Evolutionary conservation across 2,888 invertebrate species (phyloP), one percentile per base, ranked within the genome.

Genomic region (Nephrocerus scutellatus): DNA sequence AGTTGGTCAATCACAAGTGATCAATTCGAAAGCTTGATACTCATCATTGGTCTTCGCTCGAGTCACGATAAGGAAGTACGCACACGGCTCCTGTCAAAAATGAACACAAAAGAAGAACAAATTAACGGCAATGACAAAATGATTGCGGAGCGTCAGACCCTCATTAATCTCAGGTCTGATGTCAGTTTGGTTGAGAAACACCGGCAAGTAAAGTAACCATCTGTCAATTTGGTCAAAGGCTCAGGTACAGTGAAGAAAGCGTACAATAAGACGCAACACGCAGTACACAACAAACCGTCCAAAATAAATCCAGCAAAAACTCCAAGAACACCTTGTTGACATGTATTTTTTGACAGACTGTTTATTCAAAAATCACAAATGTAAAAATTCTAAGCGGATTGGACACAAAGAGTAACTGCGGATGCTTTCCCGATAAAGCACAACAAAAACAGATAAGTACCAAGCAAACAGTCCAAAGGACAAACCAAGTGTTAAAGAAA

Each of bases 381-480:
- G 31, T 25, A 33, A 12, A 12, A 12, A 30, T n/a, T 37, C 30
- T 15, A 8, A 13, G n/a, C 21, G 36, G 14, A 21, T 26, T 20
- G 36, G 36, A 72, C 30, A 78, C 73, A 55, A 71, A 83, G 41
- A 46, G 43, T 10, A 41, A 42, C 23, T 47, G 35, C 39, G 30
- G 25, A 12, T 46, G 39, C 15, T 46, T 41, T 21, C 35, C 28
- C 12, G 38, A 6, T 20, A 32, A n/a, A n/a, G n/a, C n/a, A 23
- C 21, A 36, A 20, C 22, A n/a, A 20, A 22, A 32, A 31, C 15
- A 41, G 13, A 24, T 28, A 33, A 24, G 23, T 18, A 36, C 30
- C 30, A 12, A 14, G 29, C 25, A 12, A 30, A 26, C 23, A n/a
- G 12, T 12, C 16, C 16, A n/a, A 35, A 30, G 12, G n/a, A 30